Evolutionary conservation across 2,113 vertebrate genomes (phyloP), one percentile per base, ranked within the genome.

Genomic region (Oryzias javanicus): DNA sequence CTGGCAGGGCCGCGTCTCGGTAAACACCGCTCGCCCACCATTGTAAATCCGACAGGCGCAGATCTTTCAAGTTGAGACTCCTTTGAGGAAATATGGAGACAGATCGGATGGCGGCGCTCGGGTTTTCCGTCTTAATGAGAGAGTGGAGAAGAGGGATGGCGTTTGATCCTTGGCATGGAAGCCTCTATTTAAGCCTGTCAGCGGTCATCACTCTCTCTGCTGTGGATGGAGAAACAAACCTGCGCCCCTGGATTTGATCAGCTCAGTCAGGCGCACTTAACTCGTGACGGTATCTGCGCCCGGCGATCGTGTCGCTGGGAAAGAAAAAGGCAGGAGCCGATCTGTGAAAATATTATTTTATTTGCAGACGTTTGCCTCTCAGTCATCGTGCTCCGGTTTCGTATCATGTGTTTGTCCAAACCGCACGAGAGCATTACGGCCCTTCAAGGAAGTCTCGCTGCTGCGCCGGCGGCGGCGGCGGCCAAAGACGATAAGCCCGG

Each of bases 301-400:
- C 77, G 89, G 81, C 71, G 81, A 90, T 90, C 80, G 86, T 81
- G 84, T 76, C 29, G 67, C 70, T 57, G 79, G 66, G 78, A 83
- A 80, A 84, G 64, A 87, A 86, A n/a, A 86, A 76, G 85, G 87
- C 78, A 86, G 74, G 79, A 76, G 83, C 83, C 74, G 84, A 90
- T 87, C 83, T 91, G 86, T 86, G 85, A 90, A 92, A 92, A 92
- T 92, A 92, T 92, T 90, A 88, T 91, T 92, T 91, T 91, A 92
- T 90, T 92, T 89, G 74, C 74, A 68, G 85, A 86, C 84, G 76
- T 87, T 88, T 69, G 69, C 74, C 85, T 86, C 82, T 82, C 84
- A 79, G 86, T 86, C 88, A 87, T 87, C 90, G 83, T 70, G 82
- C 86, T 90, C 85, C 80, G 69, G 70, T 91, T 91, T 89, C 89